These are phyloP conservation scores for Rhincodon typus DNA, from an alignment of 2,797 vertebrate species.

Conservation along the genomic window DNA sequence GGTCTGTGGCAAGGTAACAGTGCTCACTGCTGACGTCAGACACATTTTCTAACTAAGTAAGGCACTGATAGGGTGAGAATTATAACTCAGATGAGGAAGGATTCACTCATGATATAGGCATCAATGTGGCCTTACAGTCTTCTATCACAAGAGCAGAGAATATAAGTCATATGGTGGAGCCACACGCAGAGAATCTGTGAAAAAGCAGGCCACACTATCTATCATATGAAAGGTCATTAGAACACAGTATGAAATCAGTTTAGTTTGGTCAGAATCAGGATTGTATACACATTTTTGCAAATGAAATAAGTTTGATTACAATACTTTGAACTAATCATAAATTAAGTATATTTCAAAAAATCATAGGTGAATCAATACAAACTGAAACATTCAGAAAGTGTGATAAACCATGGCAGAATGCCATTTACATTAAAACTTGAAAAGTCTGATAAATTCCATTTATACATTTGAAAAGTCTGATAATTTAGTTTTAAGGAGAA, in stretches of 20 bases:
- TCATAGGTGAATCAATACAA: not conserved
- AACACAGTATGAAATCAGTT: not conserved
- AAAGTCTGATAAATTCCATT: too few species aligned
- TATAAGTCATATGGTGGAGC: not conserved
- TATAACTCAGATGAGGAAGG: not conserved
- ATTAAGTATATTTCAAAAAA: not conserved
- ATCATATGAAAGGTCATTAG: not conserved
- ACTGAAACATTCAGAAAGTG: not conserved
- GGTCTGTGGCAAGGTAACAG: not conserved
- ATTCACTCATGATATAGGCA: not conserved
- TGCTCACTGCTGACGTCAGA: not conserved
- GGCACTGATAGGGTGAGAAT: not conserved
- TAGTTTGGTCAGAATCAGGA: not conserved
- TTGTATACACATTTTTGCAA: not conserved
- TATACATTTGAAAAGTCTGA: not conserved
- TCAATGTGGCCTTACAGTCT: not conserved
- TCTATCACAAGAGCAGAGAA: not conserved
- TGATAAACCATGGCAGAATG: not conserved
- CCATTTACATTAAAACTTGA: not conserved
- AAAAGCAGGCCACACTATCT: not conserved
- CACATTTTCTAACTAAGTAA: not conserved
- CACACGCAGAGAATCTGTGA: not conserved
- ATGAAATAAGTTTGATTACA: not conserved
- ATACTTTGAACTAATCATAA: not conserved
- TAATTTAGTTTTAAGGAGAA: not conserved